Base-by-base conservation (phyloP, 2,888 invertebrate species). In the Cephonodes hylas region DNA sequence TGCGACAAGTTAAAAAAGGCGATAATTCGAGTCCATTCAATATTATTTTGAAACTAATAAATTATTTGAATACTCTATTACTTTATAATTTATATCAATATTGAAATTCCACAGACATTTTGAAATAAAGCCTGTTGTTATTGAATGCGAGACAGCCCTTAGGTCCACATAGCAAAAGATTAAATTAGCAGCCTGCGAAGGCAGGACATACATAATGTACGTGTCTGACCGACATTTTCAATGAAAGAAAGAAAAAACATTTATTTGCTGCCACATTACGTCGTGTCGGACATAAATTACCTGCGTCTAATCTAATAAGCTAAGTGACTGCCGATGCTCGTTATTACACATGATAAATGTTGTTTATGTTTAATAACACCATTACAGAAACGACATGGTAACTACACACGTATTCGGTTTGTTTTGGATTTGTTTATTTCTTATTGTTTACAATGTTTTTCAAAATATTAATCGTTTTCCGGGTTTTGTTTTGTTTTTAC, bases 161-260 rank as follows among this genome's bases (percentile, higher is more conserved):
- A 60, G 25, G 38, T 23, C n/a, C 18, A 25, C 20, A 23, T 2
- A 53, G 38, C 25, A 18, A 53, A 25, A 48, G 48, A 53, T 60
- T 42, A 60, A 53, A 60, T 60, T 60, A 60, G 48, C 23, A 13
- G 25, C 25, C 53, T 53, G 42, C 27, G 60, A 42, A 53, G 48
- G 60, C 53, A 25, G 42, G 15, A 23, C 60, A 42, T 60, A 60
- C 25, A 60, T 60, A 48, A 60, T 60, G 53, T 53, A 60, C 53
- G 42, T 18, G 13, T 48, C 53, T 60, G 48, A 60, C 60, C 60
- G 42, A 48, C 38, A 53, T 38, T 60, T 60, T 53, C 42, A 42
- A 60, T 53, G 60, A 48, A 60, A 48, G 46, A 27, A 23, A 60
- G 38, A 60, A 48, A 60, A 60, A 48, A 60, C 60, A 60, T 60